These are phyloP conservation scores for Bolinopsis microptera DNA, from an alignment of 37 sponge, comb jelly and placozoan genomes.

Conservation along the genomic window DNA sequence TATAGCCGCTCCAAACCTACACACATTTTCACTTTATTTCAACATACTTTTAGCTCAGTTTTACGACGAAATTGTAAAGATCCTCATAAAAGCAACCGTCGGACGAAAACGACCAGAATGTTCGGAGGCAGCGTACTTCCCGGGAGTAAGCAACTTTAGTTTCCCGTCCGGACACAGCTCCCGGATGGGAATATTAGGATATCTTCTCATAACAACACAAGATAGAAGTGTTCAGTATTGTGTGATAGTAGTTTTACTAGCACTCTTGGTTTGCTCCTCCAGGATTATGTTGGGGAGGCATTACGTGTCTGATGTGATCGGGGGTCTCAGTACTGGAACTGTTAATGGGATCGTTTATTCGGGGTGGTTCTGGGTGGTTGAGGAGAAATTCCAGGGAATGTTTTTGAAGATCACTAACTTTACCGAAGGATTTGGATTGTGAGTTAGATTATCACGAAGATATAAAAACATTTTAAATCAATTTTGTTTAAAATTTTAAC, in stretches of 20 bases:
- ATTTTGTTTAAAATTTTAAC: too few species aligned
- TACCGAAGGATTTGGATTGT: neutral
- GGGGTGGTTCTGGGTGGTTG: neutral
- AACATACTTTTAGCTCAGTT: conserved; percentile 1
- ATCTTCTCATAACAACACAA: neutral
- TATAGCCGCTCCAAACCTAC: neutral
- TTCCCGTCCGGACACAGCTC: conserved; percentile 55
- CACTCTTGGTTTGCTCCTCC: neutral
- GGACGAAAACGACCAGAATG: neutral
- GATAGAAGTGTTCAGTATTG: neutral
- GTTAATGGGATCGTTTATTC: neutral
- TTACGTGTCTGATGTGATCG: conserved; percentile 31
- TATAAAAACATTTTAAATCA: too few species aligned
- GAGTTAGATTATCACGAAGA: too few species aligned
- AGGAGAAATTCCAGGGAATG: neutral
- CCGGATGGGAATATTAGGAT: neutral
- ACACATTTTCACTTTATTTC: neutral
- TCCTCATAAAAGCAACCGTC: neutral
- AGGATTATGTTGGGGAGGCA: conserved; percentile 10
- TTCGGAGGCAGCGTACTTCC: neutral
- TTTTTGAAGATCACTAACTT: neutral
- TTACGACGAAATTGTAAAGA: neutral
- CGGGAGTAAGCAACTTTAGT: neutral
- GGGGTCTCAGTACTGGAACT: neutral
- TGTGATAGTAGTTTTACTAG: neutral